A percentile compares a stretch with the other conserved stretches of the same genome.
Evolutionary conservation across 2,113 vertebrate species (phyloP).

Genomic region (Clarias magur): DNA sequence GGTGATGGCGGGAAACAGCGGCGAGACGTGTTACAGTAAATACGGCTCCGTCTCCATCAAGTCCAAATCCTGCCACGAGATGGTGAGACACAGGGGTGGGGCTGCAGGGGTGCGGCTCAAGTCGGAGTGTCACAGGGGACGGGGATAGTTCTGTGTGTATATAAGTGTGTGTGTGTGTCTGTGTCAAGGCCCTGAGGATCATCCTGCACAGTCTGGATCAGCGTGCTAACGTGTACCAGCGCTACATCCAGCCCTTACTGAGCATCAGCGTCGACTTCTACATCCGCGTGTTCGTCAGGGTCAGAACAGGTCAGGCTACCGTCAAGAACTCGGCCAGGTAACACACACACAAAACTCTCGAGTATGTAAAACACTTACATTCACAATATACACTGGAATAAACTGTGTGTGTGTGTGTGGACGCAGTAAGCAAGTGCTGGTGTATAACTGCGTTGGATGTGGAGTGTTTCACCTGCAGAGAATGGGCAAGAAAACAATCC

Average conservation of each 20-base stretch:
- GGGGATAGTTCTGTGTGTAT: background rate
- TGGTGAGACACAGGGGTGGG: constrained; percentile 75
- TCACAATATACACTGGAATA: background rate
- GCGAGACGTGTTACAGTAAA: constrained; percentile 92
- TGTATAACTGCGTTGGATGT: constrained; percentile 91
- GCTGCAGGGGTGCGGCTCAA: background rate
- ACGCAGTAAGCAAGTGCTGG: constrained; percentile 85
- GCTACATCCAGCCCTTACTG: constrained; percentile 86
- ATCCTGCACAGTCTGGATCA: constrained; percentile 89
- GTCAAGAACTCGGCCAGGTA: constrained; percentile 92
- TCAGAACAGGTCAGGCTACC: constrained; percentile 84
- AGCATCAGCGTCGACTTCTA: constrained; percentile 90
- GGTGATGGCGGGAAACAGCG: constrained; percentile 86
- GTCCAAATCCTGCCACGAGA: constrained; percentile 89
- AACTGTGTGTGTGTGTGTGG: constrained; percentile 23
- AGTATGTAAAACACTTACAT: background rate
- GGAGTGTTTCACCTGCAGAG: constrained; percentile 84
- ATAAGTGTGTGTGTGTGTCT: background rate
- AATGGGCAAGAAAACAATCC: constrained; percentile 76
- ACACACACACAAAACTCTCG: background rate
- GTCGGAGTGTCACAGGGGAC: background rate
- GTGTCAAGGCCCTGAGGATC: constrained; percentile 81
- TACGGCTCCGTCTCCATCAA: constrained; percentile 90
- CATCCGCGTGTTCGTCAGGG: constrained; percentile 83
- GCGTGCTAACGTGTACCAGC: constrained; percentile 86